A percentile compares a stretch with the other conserved stretches of the same genome.
phyloP scores from a whole-genome alignment of 2,113 vertebrate species.

The Leptobrachium leishanense region DNA sequence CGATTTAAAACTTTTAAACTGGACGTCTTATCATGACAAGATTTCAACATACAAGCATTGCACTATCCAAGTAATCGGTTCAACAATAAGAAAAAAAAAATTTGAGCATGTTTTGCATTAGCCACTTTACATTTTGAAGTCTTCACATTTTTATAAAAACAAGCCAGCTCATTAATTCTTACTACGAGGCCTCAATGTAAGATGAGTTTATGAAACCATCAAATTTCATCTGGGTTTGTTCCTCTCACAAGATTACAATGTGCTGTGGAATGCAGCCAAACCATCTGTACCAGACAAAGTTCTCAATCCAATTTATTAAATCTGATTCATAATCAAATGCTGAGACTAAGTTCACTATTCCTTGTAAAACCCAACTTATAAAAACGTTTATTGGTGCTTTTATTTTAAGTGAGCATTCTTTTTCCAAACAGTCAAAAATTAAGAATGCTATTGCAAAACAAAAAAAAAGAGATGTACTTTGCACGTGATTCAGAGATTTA shows the following conservation, averaged over 20 bases:
- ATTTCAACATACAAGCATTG: not conserved
- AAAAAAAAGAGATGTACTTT: conserved; percentile 32
- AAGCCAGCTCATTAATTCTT: conserved; percentile 27
- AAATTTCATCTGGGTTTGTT: conserved; percentile 26
- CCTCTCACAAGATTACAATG: not conserved
- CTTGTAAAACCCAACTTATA: conserved; percentile 67
- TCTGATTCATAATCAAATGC: conserved; percentile 39
- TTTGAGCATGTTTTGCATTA: conserved; percentile 21
- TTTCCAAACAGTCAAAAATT: conserved; percentile 44
- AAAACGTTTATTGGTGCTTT: conserved; percentile 65
- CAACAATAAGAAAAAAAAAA: not conserved
- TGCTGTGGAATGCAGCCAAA: not conserved
- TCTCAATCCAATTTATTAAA: conserved; percentile 40
- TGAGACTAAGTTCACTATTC: conserved; percentile 55
- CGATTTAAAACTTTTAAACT: not conserved
- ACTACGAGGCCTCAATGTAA: conserved; percentile 21
- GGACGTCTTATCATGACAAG: not conserved
- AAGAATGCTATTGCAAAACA: conserved; percentile 50
- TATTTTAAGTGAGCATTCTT: conserved; percentile 63
- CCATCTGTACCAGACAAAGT: conserved; percentile 27
- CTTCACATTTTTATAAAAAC: conserved; percentile 24
- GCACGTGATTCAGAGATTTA: not conserved
- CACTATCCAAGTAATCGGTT: not conserved
- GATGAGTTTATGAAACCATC: conserved; percentile 42
- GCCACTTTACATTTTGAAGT: not conserved